A percentile compares a stretch with the other conserved stretches of the same genome.
Evolutionary conservation across 2,113 vertebrate genomes (phyloP).

Genomic region (Hippoglossus stenolepis): DNA sequence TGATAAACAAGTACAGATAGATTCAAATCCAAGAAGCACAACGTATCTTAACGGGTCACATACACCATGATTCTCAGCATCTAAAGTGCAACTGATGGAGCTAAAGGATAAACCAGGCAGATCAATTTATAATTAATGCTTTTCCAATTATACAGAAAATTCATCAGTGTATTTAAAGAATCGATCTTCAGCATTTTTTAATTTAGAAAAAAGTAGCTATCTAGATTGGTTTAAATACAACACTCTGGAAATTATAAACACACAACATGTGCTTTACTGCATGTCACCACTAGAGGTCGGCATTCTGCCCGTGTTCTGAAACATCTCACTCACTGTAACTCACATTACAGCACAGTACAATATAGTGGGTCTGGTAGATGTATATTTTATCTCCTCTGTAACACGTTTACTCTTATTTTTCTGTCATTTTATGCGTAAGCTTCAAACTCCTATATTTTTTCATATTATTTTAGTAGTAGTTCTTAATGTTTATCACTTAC

Average conservation of each 20-base stretch:
- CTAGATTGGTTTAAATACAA: background rate
- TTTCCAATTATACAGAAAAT: background rate
- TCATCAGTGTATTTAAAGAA: too few relatives aligned
- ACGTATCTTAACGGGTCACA: background rate
- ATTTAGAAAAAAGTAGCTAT: too few relatives aligned
- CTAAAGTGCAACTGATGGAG: background rate
- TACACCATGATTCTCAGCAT: background rate
- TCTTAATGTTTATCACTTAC: background rate
- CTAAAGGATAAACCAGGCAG: background rate
- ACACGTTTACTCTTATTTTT: too few relatives aligned
- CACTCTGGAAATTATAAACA: background rate
- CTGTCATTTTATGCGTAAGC: background rate
- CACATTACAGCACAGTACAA: background rate
- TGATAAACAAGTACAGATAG: too few relatives aligned
- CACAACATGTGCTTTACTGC: background rate
- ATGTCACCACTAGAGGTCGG: constrained; percentile 53
- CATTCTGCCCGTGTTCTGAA: constrained; percentile 4
- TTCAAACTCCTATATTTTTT: background rate
- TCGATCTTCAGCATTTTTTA: too few relatives aligned
- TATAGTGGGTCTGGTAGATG: too few relatives aligned
- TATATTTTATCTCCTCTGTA: too few relatives aligned
- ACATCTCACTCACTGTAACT: background rate
- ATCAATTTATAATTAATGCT: background rate
- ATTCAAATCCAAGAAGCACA: too few relatives aligned
- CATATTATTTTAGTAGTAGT: too few relatives aligned